Percentiles rank a stretch among this genome's conserved stretches.
Evolutionary conservation across 2,888 invertebrate species (phyloP).

Genomic region (Drosophila mettleri): DNA sequence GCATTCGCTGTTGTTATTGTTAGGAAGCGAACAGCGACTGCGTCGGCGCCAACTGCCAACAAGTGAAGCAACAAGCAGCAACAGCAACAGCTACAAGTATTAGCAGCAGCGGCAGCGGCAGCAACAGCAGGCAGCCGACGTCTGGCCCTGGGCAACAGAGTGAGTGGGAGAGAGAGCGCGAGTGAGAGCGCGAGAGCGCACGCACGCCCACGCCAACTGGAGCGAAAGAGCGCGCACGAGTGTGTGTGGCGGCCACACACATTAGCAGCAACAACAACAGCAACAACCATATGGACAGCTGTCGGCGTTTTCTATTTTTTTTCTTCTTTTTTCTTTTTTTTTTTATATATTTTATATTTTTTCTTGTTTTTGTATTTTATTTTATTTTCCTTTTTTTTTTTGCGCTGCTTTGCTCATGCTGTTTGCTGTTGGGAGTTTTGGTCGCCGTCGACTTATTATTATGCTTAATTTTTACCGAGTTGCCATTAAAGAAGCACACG

Average conservation of each 20-base stretch:
- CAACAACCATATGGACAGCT: conserved; percentile 65
- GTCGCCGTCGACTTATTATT: conserved; percentile 72
- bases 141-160: conserved; percentile 45
- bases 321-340: conserved; percentile 13
- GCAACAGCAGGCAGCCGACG: conserved; percentile 22
- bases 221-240: conserved; percentile 41
- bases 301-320: conserved; percentile 40
- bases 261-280: conserved; percentile 46
- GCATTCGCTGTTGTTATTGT: conserved; percentile 66
- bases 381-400: neutral
- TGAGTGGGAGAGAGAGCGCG: conserved; percentile 23
- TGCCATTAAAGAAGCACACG: conserved; percentile 62
- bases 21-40: conserved; percentile 21
- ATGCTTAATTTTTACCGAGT: conserved; percentile 70
- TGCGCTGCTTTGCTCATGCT: conserved; percentile 23
- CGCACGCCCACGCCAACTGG: conserved; percentile 20
- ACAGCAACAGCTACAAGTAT: conserved; percentile 8
- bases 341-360: conserved; percentile 12
- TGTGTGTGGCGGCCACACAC: conserved; percentile 56
- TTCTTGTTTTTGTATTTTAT: conserved; percentile 6
- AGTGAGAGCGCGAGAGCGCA: conserved; percentile 40
- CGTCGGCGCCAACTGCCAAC: conserved; percentile 69
- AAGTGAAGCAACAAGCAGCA: conserved; percentile 76
- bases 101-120: conserved; percentile 44
- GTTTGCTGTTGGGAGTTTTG: conserved; percentile 65